phyloP scores from a whole-genome alignment of 2,888 invertebrate species.

The Drosophila borealis region DNA sequence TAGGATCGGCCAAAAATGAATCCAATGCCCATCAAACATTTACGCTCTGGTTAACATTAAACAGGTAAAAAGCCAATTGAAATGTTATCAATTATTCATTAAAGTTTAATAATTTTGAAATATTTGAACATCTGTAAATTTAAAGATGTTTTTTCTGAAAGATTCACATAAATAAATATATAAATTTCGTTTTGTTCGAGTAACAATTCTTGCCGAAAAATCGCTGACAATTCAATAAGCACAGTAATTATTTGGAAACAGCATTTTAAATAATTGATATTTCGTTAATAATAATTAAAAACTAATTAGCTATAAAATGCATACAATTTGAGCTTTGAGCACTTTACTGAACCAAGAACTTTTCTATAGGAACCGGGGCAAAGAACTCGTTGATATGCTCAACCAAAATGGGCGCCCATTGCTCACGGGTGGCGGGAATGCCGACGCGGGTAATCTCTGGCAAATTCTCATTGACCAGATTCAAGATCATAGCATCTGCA shows the following conservation, averaged over 20 bases:
- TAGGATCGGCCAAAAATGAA: not conserved
- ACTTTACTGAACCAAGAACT: slow-evolving; percentile 75
- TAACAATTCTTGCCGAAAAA: slow-evolving; percentile 34
- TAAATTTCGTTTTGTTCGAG: slow-evolving; percentile 39
- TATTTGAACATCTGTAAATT: slow-evolving; percentile 24
- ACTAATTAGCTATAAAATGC: slow-evolving; percentile 61
- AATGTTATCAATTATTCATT: slow-evolving; percentile 4
- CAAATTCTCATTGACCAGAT: slow-evolving; percentile 87
- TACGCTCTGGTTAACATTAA: not conserved
- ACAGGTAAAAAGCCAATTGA: not conserved
- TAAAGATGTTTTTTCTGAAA: slow-evolving; percentile 21
- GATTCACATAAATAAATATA: slow-evolving; percentile 72
- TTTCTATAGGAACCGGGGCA: slow-evolving; percentile 83
- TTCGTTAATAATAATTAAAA: slow-evolving; percentile 57
- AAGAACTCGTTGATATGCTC: slow-evolving; percentile 83
- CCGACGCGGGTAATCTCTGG: slow-evolving; percentile 86
- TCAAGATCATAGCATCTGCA: slow-evolving; percentile 82
- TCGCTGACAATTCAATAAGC: slow-evolving; percentile 32
- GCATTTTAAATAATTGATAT: slow-evolving; percentile 59
- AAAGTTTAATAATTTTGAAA: slow-evolving; percentile 57
- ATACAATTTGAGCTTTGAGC: slow-evolving; percentile 24
- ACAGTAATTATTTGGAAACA: slow-evolving; percentile 69
- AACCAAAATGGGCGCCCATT: slow-evolving; percentile 84
- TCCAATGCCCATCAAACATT: not conserved
- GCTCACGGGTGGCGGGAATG: slow-evolving; percentile 85